Evolutionary conservation across 2,888 invertebrate genomes (phyloP).

Genomic region (Creontiades dilutus): DNA sequence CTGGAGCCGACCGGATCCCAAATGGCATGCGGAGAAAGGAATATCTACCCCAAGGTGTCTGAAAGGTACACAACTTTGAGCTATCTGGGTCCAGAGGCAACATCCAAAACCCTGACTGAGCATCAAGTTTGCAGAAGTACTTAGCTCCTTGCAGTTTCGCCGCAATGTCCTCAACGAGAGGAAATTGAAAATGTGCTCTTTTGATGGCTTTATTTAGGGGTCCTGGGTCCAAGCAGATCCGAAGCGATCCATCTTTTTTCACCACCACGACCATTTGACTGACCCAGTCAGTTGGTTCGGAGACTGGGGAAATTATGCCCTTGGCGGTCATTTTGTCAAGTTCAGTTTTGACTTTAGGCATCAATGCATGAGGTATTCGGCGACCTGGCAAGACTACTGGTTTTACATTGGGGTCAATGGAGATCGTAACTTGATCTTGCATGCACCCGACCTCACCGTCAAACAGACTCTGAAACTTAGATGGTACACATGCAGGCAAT

Average conservation of each 20-base stretch:
- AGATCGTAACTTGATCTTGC: neutral
- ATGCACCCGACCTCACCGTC: slow-evolving; percentile 41
- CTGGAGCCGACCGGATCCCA: slow-evolving; percentile 77
- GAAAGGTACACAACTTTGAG: slow-evolving; percentile 62
- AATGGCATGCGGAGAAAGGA: slow-evolving; percentile 77
- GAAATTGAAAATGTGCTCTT: slow-evolving; percentile 68
- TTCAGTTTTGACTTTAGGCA: slow-evolving; percentile 64
- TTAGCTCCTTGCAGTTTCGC: slow-evolving; percentile 51
- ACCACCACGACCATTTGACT: slow-evolving; percentile 64
- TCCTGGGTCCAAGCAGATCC: slow-evolving; percentile 71
- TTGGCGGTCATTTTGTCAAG: slow-evolving; percentile 56
- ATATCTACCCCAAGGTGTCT: slow-evolving; percentile 73
- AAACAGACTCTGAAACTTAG: slow-evolving; percentile 11
- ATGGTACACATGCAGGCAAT: neutral
- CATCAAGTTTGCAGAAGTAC: slow-evolving; percentile 69
- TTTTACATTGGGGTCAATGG: slow-evolving; percentile 53
- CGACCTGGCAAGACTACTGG: slow-evolving; percentile 64
- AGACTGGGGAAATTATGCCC: slow-evolving; percentile 57
- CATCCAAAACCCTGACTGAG: slow-evolving; percentile 67
- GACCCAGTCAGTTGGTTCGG: slow-evolving; percentile 69
- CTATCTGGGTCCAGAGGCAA: slow-evolving; percentile 66
- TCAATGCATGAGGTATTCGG: slow-evolving; percentile 61
- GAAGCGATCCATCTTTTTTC: slow-evolving; percentile 45
- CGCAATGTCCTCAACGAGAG: slow-evolving; percentile 64
- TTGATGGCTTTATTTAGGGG: slow-evolving; percentile 59